Percentiles rank a stretch among this genome's conserved stretches.
These are phyloP conservation scores for Calonectris borealis DNA, from an alignment of 2,113 vertebrate genomes.

Conservation along the genomic window DNA sequence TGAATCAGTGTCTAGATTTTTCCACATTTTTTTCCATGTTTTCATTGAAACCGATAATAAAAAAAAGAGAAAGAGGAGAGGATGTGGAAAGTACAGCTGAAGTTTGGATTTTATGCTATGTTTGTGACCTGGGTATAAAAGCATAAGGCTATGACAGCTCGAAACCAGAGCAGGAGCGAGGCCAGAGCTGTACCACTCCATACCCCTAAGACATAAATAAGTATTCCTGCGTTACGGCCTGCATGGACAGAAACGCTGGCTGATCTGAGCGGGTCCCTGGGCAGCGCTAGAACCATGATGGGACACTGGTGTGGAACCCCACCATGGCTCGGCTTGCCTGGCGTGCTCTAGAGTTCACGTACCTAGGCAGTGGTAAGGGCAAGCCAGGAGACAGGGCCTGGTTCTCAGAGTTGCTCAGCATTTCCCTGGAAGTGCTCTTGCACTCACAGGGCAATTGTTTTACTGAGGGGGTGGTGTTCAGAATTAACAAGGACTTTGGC, in stretches of 20 bases:
- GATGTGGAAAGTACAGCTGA: background rate
- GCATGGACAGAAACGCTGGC: background rate
- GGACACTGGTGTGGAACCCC: background rate
- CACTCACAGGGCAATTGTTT: background rate
- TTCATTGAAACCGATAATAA: background rate
- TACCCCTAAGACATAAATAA: background rate
- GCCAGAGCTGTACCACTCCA: background rate
- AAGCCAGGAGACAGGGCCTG: no score
- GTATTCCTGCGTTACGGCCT: background rate
- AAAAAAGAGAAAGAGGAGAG: background rate
- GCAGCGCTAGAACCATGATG: background rate
- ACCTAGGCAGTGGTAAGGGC: no score
- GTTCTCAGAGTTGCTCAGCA: background rate
- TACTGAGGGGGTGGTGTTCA: background rate
- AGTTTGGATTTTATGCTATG: background rate
- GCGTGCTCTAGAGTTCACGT: background rate
- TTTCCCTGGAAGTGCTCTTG: background rate
- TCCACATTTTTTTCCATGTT: background rate
- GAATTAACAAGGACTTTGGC: background rate
- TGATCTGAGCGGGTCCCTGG: background rate
- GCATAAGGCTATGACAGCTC: background rate
- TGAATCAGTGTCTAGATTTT: background rate
- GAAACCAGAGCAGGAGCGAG: background rate
- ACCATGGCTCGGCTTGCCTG: fast-evolving
- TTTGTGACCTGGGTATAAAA: background rate